These are phyloP conservation scores for Podarcis lilfordi DNA, from an alignment of 2,797 vertebrate genomes.

Conservation along the genomic window DNA sequence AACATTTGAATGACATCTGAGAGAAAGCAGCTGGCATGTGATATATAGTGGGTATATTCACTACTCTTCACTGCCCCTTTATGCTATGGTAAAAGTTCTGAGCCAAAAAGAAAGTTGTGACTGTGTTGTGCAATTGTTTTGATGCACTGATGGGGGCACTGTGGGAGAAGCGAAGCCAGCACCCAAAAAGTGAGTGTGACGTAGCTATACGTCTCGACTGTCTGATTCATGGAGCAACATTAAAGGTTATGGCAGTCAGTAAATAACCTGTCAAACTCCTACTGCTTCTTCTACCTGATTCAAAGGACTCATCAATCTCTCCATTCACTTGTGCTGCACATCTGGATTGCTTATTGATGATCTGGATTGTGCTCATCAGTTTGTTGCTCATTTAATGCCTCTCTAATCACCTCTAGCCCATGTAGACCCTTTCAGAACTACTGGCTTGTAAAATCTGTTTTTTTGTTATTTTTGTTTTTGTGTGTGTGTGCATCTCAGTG, in stretches of 20 bases:
- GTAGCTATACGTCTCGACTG: constrained; percentile 44
- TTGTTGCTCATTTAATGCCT: constrained; percentile 68
- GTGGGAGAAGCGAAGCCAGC: background rate
- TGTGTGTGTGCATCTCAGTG: constrained; percentile 17
- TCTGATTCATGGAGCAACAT: constrained; percentile 70
- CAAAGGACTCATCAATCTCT: constrained; percentile 73
- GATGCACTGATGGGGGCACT: constrained; percentile 47
- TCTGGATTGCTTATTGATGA: constrained; percentile 73
- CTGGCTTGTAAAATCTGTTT: constrained; percentile 59
- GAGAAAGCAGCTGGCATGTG: background rate
- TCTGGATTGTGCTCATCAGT: constrained; percentile 65
- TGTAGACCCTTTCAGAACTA: constrained; percentile 67
- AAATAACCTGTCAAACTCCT: constrained; percentile 74
- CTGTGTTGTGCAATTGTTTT: constrained; percentile 4
- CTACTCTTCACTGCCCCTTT: background rate
- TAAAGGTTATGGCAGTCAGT: constrained; percentile 70
- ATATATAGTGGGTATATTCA: background rate
- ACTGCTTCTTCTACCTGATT: constrained; percentile 65
- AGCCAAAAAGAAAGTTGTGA: constrained; percentile 1
- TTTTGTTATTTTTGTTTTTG: background rate
- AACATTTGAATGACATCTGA: background rate
- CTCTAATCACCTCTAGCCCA: constrained; percentile 63
- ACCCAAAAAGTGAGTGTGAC: constrained; percentile 17
- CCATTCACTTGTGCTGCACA: constrained; percentile 64
- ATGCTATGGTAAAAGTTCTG: background rate